phyloP scores from a whole-genome alignment of 2,888 invertebrate genomes.

The Deilephila elpenor region DNA sequence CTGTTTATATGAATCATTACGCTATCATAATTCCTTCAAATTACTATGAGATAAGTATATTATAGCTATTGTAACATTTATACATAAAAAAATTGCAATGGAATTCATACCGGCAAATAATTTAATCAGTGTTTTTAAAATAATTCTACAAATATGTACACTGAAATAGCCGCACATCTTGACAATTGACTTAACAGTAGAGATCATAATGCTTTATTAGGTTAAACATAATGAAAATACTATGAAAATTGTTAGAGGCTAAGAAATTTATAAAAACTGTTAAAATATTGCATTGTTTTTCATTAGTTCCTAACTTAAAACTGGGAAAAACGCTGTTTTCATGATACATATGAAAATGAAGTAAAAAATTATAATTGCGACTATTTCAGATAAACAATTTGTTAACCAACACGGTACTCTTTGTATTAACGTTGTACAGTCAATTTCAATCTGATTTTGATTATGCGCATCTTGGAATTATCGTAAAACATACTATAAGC shows the following conservation, averaged over 20 bases:
- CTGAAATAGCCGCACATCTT: not conserved
- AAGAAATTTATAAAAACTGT: too few relatives aligned
- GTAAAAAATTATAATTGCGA: not conserved
- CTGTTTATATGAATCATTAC: not conserved
- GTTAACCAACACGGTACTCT: slow-evolving; percentile 9
- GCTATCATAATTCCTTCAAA: too few relatives aligned
- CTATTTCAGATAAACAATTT: not conserved
- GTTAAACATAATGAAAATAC: too few relatives aligned
- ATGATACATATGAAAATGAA: not conserved
- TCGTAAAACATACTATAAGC: not conserved
- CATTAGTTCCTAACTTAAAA: not conserved
- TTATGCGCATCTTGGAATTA: not conserved
- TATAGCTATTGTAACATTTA: too few relatives aligned
- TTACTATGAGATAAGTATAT: too few relatives aligned
- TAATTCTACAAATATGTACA: not conserved
- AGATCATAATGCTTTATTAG: not conserved
- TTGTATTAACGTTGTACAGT: slow-evolving; percentile 25
- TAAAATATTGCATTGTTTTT: too few relatives aligned
- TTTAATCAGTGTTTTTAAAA: slow-evolving; percentile 10
- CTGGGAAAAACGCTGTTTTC: not conserved
- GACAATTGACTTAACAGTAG: too few relatives aligned
- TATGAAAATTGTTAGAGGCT: too few relatives aligned
- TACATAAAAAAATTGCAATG: too few relatives aligned
- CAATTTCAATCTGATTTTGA: slow-evolving; percentile 4
- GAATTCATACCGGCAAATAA: not conserved